These are phyloP conservation scores for Bombus sibiricus DNA, from an alignment of 1,140 invertebrate genomes.

Conservation along the genomic window DNA sequence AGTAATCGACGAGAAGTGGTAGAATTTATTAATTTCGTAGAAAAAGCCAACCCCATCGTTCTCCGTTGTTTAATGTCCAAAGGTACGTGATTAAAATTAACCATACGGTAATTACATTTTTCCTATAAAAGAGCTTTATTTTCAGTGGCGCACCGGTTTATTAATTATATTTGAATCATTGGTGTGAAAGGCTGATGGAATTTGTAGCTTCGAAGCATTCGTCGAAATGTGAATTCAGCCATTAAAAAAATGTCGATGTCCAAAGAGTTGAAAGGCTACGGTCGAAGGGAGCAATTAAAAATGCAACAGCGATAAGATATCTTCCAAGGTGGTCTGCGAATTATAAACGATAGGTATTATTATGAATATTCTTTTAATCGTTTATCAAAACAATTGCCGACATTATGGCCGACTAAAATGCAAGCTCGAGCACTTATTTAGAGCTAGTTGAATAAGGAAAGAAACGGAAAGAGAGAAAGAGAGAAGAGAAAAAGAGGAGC, in stretches of 20 bases:
- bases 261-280: not conserved
- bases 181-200: not conserved
- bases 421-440: not conserved
- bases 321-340: not conserved
- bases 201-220: not conserved
- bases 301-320: not conserved
- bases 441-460: not conserved
- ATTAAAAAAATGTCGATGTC: not conserved
- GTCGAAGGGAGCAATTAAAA: not conserved
- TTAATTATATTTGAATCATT: conserved; percentile 12
- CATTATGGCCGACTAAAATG: not conserved
- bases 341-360: not conserved
- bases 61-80: not conserved
- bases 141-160: not conserved
- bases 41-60: not conserved
- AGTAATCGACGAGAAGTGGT: not conserved
- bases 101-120: conserved; percentile 22
- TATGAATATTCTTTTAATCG: not conserved
- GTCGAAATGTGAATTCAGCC: not conserved
- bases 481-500: not conserved
- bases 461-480: not conserved
- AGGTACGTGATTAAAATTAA: conserved; percentile 25
- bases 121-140: conserved; percentile 24
- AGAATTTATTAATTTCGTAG: conserved; percentile 18
- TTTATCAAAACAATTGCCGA: not conserved